These are phyloP conservation scores for Crotalus horridus DNA, from an alignment of 2,113 vertebrate genomes.

Conservation along the genomic window DNA sequence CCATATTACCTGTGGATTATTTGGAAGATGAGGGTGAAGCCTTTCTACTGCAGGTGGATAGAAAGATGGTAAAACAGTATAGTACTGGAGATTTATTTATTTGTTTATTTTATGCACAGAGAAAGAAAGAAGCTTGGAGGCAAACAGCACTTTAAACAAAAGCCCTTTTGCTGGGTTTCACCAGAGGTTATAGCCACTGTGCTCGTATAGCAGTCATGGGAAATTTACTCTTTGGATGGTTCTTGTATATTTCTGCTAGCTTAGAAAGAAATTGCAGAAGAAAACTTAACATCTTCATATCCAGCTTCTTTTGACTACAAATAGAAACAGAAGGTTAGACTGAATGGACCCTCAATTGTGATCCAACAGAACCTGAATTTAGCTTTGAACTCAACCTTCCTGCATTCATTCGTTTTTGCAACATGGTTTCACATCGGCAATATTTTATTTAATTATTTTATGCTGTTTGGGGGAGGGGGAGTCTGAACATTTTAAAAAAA, in stretches of 20 bases:
- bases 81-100: not conserved
- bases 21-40: not conserved
- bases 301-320: not conserved
- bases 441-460: constrained; percentile 15
- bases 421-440: not conserved
- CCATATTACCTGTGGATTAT: not conserved
- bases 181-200: not conserved
- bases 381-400: not conserved
- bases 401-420: not conserved
- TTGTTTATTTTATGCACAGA: not conserved
- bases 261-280: not conserved
- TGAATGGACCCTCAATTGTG: not conserved
- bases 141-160: not conserved
- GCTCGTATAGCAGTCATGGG: not conserved
- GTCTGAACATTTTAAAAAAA: not conserved
- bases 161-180: not conserved
- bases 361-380: not conserved
- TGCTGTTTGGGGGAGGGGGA: not conserved
- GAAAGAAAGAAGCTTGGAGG: not conserved
- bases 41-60: not conserved
- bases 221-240: not conserved
- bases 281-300: too few species aligned
- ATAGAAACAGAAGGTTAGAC: not conserved
- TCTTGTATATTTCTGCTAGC: not conserved
- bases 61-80: not conserved